Conservation (phyloP, 1,140 invertebrate species). For the Meloidogyne exigua region DNA sequence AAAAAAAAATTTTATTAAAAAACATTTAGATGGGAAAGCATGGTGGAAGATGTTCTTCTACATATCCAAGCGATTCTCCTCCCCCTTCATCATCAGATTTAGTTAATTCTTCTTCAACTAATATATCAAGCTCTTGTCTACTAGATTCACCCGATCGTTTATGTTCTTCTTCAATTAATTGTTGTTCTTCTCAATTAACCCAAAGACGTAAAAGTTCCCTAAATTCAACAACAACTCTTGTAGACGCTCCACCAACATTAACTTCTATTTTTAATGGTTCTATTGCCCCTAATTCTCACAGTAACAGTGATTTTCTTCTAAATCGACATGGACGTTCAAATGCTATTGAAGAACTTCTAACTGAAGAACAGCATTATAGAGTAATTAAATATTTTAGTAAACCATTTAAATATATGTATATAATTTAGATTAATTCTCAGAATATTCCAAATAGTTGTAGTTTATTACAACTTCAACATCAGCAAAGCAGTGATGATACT, state of each 20-base stretch:
- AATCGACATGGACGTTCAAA: neutral
- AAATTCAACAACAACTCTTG: conserved; percentile 18
- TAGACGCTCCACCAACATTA: conserved; percentile 19
- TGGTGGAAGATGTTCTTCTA: conserved; percentile 3
- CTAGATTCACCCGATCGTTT: conserved; percentile 5
- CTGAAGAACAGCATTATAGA: neutral
- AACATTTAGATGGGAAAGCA: neutral
- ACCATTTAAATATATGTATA: neutral
- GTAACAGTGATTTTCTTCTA: neutral
- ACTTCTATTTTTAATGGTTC: conserved; percentile 17
- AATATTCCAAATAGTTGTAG: neutral
- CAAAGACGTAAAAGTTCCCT: conserved; percentile 22
- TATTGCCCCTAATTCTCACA: neutral
- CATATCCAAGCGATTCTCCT: conserved; percentile 2
- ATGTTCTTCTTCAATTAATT: neutral
- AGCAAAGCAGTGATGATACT: conserved; percentile 6
- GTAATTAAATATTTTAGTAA: neutral
- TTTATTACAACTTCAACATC: neutral
- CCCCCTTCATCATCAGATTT: neutral
- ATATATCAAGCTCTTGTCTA: neutral
- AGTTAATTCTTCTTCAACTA: neutral
- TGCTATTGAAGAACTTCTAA: neutral
- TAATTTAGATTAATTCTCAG: neutral
- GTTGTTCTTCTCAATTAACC: neutral
- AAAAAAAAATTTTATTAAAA: neutral